Conservation (phyloP, 1,140 invertebrate genomes). For the Teleopsis dalmanni region DNA sequence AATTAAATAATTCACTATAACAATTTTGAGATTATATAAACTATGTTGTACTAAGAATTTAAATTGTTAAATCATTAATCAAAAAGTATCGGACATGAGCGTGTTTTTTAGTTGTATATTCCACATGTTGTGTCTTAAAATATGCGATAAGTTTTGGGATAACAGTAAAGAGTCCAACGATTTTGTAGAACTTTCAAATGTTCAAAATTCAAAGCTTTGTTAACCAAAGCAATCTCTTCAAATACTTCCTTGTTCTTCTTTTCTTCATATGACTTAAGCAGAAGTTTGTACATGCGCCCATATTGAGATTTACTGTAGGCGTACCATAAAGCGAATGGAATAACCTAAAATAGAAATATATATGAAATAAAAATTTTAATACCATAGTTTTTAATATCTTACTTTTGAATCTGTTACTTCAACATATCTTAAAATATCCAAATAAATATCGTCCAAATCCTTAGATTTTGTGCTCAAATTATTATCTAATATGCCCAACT, state of each 20-base stretch:
- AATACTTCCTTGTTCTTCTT: constrained; percentile 66
- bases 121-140: constrained; percentile 22
- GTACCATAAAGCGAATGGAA: constrained; percentile 74
- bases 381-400: constrained; percentile 9
- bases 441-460: constrained; percentile 57
- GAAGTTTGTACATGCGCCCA: constrained; percentile 69
- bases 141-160: constrained; percentile 34
- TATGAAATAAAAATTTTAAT: constrained; percentile 2
- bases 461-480: constrained; percentile 46
- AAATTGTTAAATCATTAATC: too few relatives aligned
- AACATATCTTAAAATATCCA: constrained; percentile 67
- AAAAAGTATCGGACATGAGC: too few relatives aligned
- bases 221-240: constrained; percentile 60
- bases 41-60: too few relatives aligned
- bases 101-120: background rate
- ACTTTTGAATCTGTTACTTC: constrained; percentile 74
- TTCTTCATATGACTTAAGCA: constrained; percentile 72
- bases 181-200: constrained; percentile 53
- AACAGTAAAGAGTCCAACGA: constrained; percentile 29
- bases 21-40: too few relatives aligned
- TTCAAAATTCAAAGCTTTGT: constrained; percentile 58
- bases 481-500: constrained; percentile 51
- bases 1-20: too few relatives aligned
- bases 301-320: constrained; percentile 67
- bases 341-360: constrained; percentile 46